Conservation (phyloP, 2,888 invertebrate genomes). For the Augochlorella aurata region DNA sequence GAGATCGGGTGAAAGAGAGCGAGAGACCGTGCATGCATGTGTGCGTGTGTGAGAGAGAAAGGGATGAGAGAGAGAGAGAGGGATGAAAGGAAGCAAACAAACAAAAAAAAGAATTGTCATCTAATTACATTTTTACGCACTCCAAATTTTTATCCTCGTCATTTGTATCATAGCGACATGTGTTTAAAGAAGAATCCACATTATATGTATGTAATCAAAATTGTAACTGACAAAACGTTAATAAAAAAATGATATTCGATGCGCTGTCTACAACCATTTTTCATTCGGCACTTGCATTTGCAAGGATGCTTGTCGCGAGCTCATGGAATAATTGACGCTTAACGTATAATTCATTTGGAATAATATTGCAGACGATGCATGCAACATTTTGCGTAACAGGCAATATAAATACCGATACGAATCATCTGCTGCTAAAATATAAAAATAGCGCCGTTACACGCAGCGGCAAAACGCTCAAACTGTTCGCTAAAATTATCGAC, state of each 20-base stretch:
- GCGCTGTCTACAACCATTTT: background rate
- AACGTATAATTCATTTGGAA: background rate
- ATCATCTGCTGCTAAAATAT: background rate
- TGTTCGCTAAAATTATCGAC: background rate
- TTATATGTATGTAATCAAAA: conserved; percentile 82
- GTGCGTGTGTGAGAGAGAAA: background rate
- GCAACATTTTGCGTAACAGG: background rate
- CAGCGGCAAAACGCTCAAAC: background rate
- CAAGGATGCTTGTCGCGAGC: background rate
- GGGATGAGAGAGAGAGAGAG: conserved; percentile 51
- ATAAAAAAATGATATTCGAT: conserved; percentile 79
- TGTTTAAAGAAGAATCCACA: conserved; percentile 80
- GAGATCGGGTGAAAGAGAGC: background rate
- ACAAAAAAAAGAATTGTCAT: conserved; percentile 76
- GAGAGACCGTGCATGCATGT: background rate
- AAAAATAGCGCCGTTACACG: background rate
- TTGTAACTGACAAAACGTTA: conserved; percentile 81
- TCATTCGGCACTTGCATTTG: background rate
- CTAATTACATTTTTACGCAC: conserved; percentile 81
- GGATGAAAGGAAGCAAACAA: conserved; percentile 32
- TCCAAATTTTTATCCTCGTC: conserved; percentile 81
- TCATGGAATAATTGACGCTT: background rate
- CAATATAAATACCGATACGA: background rate
- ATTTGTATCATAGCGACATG: conserved; percentile 81
- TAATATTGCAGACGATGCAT: background rate